Conservation (phyloP, 2,797 vertebrate genomes). For the Cossypha dichroa region DNA sequence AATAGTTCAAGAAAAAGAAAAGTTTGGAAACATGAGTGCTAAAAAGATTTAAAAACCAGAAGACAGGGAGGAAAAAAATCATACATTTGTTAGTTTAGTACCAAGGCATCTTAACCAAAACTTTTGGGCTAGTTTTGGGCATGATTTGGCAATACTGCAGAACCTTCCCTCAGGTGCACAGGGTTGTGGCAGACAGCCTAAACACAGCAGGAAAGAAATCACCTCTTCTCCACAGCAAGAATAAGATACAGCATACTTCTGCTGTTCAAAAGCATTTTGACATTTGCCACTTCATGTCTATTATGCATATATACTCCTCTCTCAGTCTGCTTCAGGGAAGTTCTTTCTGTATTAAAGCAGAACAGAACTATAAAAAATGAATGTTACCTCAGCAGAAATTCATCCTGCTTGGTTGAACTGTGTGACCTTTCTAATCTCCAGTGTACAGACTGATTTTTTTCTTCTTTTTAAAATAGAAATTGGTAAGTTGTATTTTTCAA, state of each 20-base stretch:
- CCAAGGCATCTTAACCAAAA: neutral
- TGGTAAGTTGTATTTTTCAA: neutral
- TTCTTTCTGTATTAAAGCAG: neutral
- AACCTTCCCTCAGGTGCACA: neutral
- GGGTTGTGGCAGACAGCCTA: neutral
- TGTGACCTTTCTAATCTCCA: slow-evolving; percentile 30
- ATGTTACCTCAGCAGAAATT: slow-evolving; percentile 28
- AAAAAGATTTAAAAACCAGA: neutral
- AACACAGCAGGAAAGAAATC: neutral
- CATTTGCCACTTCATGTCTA: neutral
- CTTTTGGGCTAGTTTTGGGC: neutral
- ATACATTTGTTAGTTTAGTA: neutral
- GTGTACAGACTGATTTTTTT: neutral
- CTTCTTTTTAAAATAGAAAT: neutral
- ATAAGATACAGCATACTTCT: neutral
- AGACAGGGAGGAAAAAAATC: neutral
- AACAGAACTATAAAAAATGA: neutral
- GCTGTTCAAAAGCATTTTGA: neutral
- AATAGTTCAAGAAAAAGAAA: neutral
- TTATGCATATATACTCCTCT: neutral
- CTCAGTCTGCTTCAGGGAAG: neutral
- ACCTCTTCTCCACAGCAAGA: neutral
- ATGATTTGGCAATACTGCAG: neutral
- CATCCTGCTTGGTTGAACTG: slow-evolving; percentile 20
- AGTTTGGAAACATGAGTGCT: neutral